phyloP scores from a whole-genome alignment of 2,113 vertebrate genomes.

The Rattus norvegicus region DNA sequence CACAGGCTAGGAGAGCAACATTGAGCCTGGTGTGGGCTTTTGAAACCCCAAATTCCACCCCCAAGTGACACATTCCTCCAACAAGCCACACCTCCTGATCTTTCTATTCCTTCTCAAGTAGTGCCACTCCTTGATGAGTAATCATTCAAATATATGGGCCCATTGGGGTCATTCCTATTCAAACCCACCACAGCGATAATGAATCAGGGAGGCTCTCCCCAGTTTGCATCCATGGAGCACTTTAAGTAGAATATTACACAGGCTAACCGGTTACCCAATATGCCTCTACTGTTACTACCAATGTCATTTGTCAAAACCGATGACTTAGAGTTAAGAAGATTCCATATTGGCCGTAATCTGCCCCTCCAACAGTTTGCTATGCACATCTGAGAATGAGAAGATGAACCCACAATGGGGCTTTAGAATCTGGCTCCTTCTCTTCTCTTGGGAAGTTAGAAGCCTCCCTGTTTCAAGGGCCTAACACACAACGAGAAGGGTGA shows the following conservation, averaged over 20 bases:
- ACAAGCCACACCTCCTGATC: too few relatives aligned
- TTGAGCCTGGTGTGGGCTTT: not conserved
- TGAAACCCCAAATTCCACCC: not conserved
- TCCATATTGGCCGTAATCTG: not conserved
- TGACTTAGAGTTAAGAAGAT: not conserved
- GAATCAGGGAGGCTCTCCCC: not conserved
- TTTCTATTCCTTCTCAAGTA: not conserved
- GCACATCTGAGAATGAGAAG: not conserved
- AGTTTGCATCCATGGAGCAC: accelerated
- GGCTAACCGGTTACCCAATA: not conserved
- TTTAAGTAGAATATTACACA: not conserved
- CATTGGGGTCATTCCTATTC: not conserved
- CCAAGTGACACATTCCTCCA: not conserved
- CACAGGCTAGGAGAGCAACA: too few relatives aligned
- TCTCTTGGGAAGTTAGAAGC: not conserved
- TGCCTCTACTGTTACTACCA: not conserved
- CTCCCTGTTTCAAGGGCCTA: not conserved
- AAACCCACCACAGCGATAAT: not conserved
- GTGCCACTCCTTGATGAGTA: not conserved
- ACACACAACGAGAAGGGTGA: not conserved
- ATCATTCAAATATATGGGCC: not conserved
- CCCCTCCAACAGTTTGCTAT: not conserved
- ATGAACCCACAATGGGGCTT: accelerated
- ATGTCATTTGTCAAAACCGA: not conserved
- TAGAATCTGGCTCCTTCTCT: not conserved